A percentile compares a stretch with the other conserved stretches of the same genome.
These are phyloP conservation scores for Molossus molossus DNA, from an alignment of 2,797 vertebrate genomes.

Conservation along the genomic window DNA sequence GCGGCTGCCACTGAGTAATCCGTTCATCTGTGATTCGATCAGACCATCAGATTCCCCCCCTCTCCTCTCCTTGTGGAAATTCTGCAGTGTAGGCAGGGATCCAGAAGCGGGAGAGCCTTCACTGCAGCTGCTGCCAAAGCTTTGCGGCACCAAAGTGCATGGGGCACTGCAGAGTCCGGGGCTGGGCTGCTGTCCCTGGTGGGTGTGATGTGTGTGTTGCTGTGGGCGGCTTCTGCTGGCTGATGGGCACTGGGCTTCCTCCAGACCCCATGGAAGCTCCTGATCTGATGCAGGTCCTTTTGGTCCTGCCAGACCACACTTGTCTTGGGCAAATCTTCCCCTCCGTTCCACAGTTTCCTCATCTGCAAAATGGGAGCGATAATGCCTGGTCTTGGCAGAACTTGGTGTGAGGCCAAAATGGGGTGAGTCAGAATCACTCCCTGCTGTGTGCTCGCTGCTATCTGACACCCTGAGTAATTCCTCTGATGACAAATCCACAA, in stretches of 20 bases:
- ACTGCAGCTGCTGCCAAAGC: constrained; percentile 61
- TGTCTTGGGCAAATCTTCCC: not conserved
- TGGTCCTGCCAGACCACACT: not conserved
- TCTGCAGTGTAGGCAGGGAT: constrained; percentile 83
- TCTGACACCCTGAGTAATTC: not conserved
- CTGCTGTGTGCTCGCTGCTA: not conserved
- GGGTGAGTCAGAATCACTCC: not conserved
- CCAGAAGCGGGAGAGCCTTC: constrained; percentile 76
- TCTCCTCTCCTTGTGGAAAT: constrained; percentile 72
- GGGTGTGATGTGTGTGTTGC: not conserved
- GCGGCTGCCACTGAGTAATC: not conserved
- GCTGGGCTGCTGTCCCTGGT: not conserved
- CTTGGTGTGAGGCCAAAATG: not conserved
- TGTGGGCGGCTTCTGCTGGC: not conserved
- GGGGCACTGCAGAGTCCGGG: not conserved
- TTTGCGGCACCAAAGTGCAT: not conserved
- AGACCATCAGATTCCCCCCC: constrained; percentile 35
- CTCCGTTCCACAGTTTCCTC: not conserved
- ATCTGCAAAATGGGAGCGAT: not conserved
- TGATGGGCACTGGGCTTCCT: not conserved
- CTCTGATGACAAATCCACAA: not conserved
- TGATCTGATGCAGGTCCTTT: not conserved
- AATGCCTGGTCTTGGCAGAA: not conserved
- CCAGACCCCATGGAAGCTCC: not conserved
- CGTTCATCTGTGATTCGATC: constrained; percentile 73